Evolutionary conservation across 2,113 vertebrate genomes (phyloP), one percentile per base, ranked within the genome.

Genomic region (Myotis yumanensis): DNA sequence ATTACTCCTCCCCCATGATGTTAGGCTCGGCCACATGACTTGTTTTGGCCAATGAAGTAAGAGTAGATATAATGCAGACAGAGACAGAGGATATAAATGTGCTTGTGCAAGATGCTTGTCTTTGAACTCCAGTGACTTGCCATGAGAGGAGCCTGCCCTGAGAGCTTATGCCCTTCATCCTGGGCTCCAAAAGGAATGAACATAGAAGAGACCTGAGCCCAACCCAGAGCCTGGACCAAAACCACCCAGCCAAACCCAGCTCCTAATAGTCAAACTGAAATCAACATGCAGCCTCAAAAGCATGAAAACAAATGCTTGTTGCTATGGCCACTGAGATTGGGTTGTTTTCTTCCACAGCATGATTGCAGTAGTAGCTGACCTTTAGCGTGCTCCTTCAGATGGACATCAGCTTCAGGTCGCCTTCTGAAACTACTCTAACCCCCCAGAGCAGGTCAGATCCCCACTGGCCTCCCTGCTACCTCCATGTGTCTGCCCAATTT

Each of bases 61-160:
- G 59, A 57, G 72, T 35, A 10, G 32, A 52, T 52, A 48, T 43
- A 40, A 54, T 23, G 32, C 51, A 28, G 59, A 52, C 28, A 64
- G 62, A 30, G 30, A 32, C 66, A 57, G 64, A 51, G 64, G 12
- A 62, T 18, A 4, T 40, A 54, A 43, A 40, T 37, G 8, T 62
- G 35, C 62, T 82, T 54, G 9, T 72, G 37, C 30, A 7, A n/a
- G 6, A 59, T 35, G 37, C 69, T 52, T 52, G 46, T 76, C 72
- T 91, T 89, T 66, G 68, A 72, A 86, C n/a, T 57, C 72, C 73
- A 93, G 51, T 40, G 43, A 93, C 43, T 48, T 76, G n/a, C 57
- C 72, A 73, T 12, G 8, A 54, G 37, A 71, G 76, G 35, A 79
- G 3, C 25, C 20, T 57, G 32, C 71, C 32, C n/a, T 51, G 18